A percentile compares a stretch with the other conserved stretches of the same genome.
Conservation (phyloP, 2,888 invertebrate genomes). For the Peribatodes rhomboidaria region DNA sequence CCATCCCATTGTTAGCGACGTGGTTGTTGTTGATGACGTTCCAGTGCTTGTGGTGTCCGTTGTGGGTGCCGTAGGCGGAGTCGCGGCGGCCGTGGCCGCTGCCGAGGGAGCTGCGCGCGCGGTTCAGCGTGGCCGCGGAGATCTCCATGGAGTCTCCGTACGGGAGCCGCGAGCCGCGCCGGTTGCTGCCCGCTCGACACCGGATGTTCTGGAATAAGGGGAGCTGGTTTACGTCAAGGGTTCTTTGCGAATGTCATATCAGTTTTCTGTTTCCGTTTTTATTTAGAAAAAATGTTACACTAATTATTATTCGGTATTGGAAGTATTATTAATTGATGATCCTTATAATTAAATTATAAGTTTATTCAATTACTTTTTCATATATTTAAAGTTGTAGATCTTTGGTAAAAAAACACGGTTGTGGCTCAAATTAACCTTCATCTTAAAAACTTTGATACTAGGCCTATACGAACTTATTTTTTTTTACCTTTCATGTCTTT, state of each 20-base stretch:
- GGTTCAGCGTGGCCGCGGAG: slow-evolving; percentile 77
- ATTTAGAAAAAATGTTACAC: no score
- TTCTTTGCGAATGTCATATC: not conserved
- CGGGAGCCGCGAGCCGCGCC: slow-evolving; percentile 76
- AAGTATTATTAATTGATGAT: no score
- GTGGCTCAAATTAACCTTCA: no score
- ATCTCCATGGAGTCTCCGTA: slow-evolving; percentile 84
- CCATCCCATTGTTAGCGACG: slow-evolving; percentile 52
- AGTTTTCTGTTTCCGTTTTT: not conserved
- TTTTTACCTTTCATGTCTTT: no score
- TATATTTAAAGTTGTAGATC: no score
- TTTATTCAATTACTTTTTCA: no score
- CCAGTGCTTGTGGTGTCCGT: slow-evolving; percentile 73
- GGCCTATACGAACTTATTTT: no score
- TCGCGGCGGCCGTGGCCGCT: slow-evolving; percentile 66
- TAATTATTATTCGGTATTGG: no score
- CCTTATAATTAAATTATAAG: no score
- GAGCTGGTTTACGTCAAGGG: slow-evolving; percentile 29
- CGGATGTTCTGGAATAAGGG: slow-evolving; percentile 66
- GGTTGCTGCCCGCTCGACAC: slow-evolving; percentile 65
- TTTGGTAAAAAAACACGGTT: no score
- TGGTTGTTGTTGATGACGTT: slow-evolving; percentile 78
- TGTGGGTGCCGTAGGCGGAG: slow-evolving; percentile 63
- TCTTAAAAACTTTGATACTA: no score
- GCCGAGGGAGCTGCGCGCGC: slow-evolving; percentile 70